Percentiles rank a stretch among this genome's conserved stretches.
Evolutionary conservation across 1,140 invertebrate species (phyloP).

Genomic region (Oreohelix idahoensis): DNA sequence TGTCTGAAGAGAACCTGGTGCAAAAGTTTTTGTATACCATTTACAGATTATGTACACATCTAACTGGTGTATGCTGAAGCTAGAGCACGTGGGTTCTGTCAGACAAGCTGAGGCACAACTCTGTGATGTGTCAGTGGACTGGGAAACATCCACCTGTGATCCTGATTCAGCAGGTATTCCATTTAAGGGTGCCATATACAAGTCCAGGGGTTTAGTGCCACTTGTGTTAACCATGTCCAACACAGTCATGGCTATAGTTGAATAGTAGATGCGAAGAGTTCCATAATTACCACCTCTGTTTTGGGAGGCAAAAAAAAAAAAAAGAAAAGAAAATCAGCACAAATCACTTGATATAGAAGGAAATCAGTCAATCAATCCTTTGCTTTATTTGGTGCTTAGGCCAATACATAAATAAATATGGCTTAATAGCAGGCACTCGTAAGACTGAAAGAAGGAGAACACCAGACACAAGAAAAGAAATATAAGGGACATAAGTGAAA

Average conservation of each 20-base stretch:
- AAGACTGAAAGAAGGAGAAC: too few relatives aligned
- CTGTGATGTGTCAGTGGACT: constrained; percentile 41
- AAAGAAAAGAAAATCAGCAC: too few relatives aligned
- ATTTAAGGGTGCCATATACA: constrained; percentile 47
- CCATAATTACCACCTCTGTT: constrained; percentile 64
- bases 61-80: constrained; percentile 3
- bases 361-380: too few relatives aligned
- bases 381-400: too few relatives aligned
- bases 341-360: too few relatives aligned
- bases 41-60: neutral
- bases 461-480: too few relatives aligned
- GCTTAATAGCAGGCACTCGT: too few relatives aligned
- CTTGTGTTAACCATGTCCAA: constrained; percentile 37
- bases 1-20: neutral
- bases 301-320: constrained; percentile 17
- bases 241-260: constrained; percentile 44
- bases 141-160: constrained; percentile 41
- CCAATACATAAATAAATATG: too few relatives aligned
- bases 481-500: too few relatives aligned
- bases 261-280: constrained; percentile 60
- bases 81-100: constrained; percentile 47
- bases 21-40: constrained; percentile 33
- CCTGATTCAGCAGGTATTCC: constrained; percentile 47
- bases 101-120: constrained; percentile 60
- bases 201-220: constrained; percentile 40